A percentile compares a stretch with the other conserved stretches of the same genome.
Evolutionary conservation across 2,888 invertebrate genomes (phyloP).

Genomic region (Synergus laeviventris): DNA sequence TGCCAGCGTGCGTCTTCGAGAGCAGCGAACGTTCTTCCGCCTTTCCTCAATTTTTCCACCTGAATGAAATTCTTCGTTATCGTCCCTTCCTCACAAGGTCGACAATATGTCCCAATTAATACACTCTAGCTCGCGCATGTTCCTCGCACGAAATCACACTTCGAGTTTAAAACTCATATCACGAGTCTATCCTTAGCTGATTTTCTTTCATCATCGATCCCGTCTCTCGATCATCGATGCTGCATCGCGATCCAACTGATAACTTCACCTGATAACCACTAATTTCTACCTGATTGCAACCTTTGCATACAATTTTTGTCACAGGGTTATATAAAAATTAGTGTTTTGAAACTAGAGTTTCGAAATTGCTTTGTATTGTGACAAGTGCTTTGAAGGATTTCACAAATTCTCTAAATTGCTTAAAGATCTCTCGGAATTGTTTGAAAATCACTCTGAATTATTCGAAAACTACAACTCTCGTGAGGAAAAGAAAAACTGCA

Average conservation of each 20-base stretch:
- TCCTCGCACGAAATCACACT: conserved; percentile 11
- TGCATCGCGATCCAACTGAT: conserved; percentile 5
- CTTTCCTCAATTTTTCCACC: conserved; percentile 39
- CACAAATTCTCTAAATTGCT: conserved; percentile 11
- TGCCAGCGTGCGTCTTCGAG: conserved; percentile 37
- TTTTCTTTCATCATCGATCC: conserved; percentile 43
- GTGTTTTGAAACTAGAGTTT: conserved; percentile 27
- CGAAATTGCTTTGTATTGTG: conserved; percentile 16
- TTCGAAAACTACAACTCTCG: conserved; percentile 5
- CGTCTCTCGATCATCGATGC: conserved; percentile 35
- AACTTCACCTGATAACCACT: conserved; percentile 41
- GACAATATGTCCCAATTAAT: conserved; percentile 23
- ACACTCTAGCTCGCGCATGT: conserved; percentile 16
- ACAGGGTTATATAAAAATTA: conserved; percentile 5
- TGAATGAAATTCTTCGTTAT: conserved; percentile 23
- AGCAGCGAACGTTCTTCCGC: conserved; percentile 38
- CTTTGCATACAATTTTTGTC: conserved; percentile 21
- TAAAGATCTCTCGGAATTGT: conserved; percentile 7
- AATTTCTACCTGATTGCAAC: conserved; percentile 27
- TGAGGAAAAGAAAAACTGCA: conserved; percentile 15
- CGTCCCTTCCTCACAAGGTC: conserved; percentile 38
- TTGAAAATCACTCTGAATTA: conserved; percentile 25
- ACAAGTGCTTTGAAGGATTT: conserved; percentile 5
- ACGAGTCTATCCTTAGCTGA: conserved; percentile 42
- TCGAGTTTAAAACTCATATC: conserved; percentile 31